A percentile compares a stretch with the other conserved stretches of the same genome.
Evolutionary conservation across 2,888 invertebrate genomes (phyloP).

Genomic region (Rhagonycha fulva): DNA sequence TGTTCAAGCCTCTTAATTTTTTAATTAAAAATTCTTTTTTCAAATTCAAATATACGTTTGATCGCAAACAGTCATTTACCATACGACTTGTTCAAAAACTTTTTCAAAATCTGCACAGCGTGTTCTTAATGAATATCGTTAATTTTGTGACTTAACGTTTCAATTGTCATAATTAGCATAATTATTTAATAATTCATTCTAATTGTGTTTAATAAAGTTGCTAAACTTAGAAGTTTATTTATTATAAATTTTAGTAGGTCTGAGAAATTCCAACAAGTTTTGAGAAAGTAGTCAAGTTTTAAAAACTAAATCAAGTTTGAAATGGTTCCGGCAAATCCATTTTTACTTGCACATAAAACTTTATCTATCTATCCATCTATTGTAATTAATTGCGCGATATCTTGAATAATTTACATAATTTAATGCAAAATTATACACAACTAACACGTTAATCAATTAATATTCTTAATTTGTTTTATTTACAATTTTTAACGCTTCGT

Average conservation of each 20-base stretch:
- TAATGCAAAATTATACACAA: background rate
- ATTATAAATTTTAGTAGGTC: conserved; percentile 1
- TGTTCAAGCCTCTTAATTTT: too few relatives aligned
- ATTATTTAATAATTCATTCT: background rate
- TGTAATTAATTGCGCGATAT: background rate
- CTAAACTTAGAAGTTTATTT: background rate
- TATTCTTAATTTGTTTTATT: background rate
- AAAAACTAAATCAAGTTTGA: conserved; percentile 4
- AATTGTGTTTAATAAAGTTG: background rate
- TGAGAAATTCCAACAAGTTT: conserved; percentile 1
- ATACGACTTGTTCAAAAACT: background rate
- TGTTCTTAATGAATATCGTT: background rate
- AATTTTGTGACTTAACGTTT: background rate
- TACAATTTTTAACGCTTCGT: background rate
- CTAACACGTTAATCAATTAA: background rate
- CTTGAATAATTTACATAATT: background rate
- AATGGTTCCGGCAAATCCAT: background rate
- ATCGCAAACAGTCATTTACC: background rate
- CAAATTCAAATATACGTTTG: background rate
- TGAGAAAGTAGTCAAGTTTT: background rate
- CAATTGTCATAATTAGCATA: background rate
- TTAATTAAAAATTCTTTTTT: background rate
- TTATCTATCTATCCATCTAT: background rate
- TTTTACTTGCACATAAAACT: background rate
- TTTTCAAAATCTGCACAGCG: background rate